Percentiles rank a stretch among this genome's conserved stretches.
Evolutionary conservation across 2,888 invertebrate species (phyloP).

Genomic region (Hesperia comma): DNA sequence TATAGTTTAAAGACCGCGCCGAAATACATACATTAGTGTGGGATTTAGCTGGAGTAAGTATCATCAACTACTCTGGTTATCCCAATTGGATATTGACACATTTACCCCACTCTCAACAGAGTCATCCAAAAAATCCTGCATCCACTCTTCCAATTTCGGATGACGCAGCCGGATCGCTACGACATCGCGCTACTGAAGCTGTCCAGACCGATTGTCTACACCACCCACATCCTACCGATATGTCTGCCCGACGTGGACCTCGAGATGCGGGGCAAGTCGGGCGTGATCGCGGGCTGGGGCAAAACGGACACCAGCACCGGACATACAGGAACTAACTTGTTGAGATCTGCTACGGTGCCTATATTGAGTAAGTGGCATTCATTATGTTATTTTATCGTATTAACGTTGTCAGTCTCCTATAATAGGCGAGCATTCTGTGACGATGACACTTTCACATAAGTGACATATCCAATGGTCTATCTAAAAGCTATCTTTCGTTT

Average conservation of each 20-base stretch:
- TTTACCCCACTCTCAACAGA: constrained; percentile 54
- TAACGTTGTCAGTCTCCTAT: background rate
- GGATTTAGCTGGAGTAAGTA: too few species aligned
- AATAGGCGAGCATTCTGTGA: too few species aligned
- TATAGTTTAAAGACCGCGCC: too few species aligned
- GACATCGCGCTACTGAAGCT: constrained; percentile 90
- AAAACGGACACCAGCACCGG: constrained; percentile 89
- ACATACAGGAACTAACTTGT: constrained; percentile 91
- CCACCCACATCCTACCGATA: constrained; percentile 89
- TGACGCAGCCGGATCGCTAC: constrained; percentile 92
- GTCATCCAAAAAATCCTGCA: constrained; percentile 90
- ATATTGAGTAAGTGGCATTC: constrained; percentile 86
- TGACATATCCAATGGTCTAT: too few species aligned
- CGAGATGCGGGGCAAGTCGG: constrained; percentile 66
- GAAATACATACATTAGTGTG: too few species aligned
- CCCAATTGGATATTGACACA: too few species aligned
- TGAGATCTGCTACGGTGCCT: constrained; percentile 92
- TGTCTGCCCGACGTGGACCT: constrained; percentile 86
- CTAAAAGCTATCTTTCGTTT: too few species aligned
- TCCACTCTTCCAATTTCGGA: constrained; percentile 90
- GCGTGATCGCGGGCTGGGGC: constrained; percentile 92
- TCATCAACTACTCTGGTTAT: too few species aligned
- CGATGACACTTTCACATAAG: too few species aligned
- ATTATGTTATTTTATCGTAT: background rate
- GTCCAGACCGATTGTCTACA: constrained; percentile 86